Conservation (phyloP, 2,113 vertebrate genomes). For the Bos javanicus region DNA sequence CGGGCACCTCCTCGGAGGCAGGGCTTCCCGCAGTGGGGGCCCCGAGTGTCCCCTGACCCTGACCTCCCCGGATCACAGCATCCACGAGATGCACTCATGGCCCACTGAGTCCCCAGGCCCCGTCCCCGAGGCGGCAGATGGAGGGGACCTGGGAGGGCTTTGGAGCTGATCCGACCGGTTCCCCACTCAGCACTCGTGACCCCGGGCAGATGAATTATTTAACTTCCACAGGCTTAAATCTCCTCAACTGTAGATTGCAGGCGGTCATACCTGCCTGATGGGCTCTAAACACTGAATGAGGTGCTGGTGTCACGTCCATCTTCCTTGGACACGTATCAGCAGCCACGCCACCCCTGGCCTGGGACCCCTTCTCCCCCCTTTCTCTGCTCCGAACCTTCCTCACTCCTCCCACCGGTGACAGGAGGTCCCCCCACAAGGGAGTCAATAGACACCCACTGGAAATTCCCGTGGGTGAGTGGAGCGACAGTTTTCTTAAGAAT, state of each 20-base stretch:
- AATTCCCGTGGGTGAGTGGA: background rate
- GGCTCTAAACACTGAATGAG: fast-evolving
- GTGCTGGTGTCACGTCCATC: fast-evolving
- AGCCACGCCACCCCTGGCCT: fast-evolving
- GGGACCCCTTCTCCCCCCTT: no score
- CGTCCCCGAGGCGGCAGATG: fast-evolving
- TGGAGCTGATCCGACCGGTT: background rate
- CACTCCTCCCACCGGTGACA: fast-evolving
- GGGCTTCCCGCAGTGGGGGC: fast-evolving
- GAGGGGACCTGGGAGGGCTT: fast-evolving
- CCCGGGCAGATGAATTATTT: background rate
- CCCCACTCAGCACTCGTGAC: fast-evolving
- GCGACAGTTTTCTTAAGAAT: background rate
- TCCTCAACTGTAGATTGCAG: background rate
- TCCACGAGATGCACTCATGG: background rate
- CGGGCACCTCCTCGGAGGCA: background rate
- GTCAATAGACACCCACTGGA: background rate
- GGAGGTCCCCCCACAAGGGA: background rate
- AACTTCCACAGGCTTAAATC: background rate
- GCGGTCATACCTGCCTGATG: background rate
- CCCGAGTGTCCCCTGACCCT: fast-evolving
- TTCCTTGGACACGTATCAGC: fast-evolving
- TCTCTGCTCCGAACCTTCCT: background rate
- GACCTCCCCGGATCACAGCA: fast-evolving
- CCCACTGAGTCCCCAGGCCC: fast-evolving